A percentile compares a stretch with the other conserved stretches of the same genome.
These are phyloP conservation scores for Natrix natrix DNA, from an alignment of 2,797 vertebrate genomes.

Conservation along the genomic window DNA sequence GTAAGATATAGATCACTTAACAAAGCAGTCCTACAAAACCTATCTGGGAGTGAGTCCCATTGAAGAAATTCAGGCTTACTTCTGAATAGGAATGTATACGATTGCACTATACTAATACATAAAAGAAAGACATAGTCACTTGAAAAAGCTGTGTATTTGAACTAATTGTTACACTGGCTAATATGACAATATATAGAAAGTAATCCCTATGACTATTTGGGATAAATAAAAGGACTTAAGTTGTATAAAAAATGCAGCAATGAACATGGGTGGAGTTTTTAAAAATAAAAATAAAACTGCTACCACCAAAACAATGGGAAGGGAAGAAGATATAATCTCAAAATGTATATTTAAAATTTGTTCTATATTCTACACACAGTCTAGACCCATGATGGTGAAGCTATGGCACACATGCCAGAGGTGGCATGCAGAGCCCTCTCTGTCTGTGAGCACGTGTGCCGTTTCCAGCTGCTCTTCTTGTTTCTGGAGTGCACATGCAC, in stretches of 20 bases:
- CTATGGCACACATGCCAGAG: too few species aligned
- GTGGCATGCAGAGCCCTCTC: too few species aligned
- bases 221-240: accelerated
- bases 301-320: neutral
- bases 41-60: neutral
- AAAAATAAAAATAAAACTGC: neutral
- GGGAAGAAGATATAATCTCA: neutral
- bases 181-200: neutral
- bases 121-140: neutral
- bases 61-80: neutral
- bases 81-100: neutral
- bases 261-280: neutral
- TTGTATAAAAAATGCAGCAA: neutral
- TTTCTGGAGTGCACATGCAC: too few species aligned
- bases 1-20: neutral
- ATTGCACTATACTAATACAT: neutral
- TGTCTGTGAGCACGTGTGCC: too few species aligned
- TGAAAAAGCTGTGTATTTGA: neutral
- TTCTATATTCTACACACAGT: neutral
- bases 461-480: too few species aligned
- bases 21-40: neutral
- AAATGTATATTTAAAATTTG: neutral
- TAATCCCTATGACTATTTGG: neutral
- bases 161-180: neutral
- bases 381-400: neutral